Evolutionary conservation across 2,797 vertebrate species (phyloP), one percentile per base, ranked within the genome.

Genomic region (Clamator glandarius): DNA sequence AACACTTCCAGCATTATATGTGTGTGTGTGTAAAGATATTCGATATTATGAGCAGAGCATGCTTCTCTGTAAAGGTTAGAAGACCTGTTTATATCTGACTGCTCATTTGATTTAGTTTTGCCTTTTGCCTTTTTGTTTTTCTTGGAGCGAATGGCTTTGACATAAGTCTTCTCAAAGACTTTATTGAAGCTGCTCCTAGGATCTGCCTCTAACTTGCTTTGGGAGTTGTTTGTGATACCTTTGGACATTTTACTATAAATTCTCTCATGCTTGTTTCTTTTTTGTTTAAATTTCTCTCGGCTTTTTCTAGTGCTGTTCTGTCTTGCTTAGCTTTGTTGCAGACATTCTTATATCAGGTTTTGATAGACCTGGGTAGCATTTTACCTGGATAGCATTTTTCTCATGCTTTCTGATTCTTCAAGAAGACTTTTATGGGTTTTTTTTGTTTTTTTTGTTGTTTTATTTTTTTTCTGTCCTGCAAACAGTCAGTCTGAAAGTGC

Each of bases 311-410:
- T 82, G 51, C 14, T 93, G 12, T 73, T 73, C 39, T 86, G 50
- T 6, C 12, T 85, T 61, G 25, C 0, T 4, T 74, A 94, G 74
- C 67, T 94, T 92, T 90, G 42, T 83, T 85, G 84, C 93, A 95
- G 55, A 77, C 54, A 19, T 84, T 93, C 51, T 75, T n/a, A 51
- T 61, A 58, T 58, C 69, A 35, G 46, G 12, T 25, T 81, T 66
- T 77, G 54, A 7, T 68, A 73, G 59, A 77, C 16, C 48, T 24
- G 28, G 17, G 70, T 70, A 67, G 44, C 78, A 15, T 88, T 87
- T 89, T 92, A n/a, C n/a, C n/a, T n/a, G n/a, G n/a, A n/a, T 70
- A 67, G 44, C 78, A 15, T 87, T 87, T 89, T 92, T 84, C 24
- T 63, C 46, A 25, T 15, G 9, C 31, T 23, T 85, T 88, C 84